A percentile compares a stretch with the other conserved stretches of the same genome.
Conservation (phyloP, 2,888 invertebrate species). For the Beris chalybata region DNA sequence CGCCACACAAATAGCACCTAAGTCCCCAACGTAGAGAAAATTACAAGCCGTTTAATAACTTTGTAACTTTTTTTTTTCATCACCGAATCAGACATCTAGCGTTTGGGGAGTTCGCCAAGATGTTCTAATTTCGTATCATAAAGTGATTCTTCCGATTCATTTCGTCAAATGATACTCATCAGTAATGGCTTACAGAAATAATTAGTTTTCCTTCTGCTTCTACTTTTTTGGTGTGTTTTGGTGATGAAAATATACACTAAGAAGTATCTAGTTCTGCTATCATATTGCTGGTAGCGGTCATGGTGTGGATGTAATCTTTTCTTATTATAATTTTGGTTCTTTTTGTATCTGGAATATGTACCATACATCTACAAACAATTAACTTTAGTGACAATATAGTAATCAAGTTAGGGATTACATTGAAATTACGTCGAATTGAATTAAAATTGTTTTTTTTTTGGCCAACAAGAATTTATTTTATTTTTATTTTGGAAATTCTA, state of each 20-base stretch:
- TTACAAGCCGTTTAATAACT: no score
- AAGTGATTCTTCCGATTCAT: slow-evolving; percentile 20
- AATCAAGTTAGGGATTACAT: neutral
- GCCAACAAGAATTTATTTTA: no score
- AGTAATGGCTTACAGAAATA: slow-evolving; percentile 20
- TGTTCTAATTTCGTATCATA: slow-evolving; percentile 16
- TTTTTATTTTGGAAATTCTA: no score
- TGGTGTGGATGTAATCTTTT: neutral
- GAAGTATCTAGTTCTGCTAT: neutral
- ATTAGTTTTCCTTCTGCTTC: slow-evolving; percentile 15
- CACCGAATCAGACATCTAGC: no score
- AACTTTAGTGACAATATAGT: slow-evolving; percentile 18
- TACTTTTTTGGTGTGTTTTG: neutral
- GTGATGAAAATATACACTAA: neutral
- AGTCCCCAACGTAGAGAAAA: no score
- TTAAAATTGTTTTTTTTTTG: neutral
- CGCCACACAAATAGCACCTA: no score
- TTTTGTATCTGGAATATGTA: no score
- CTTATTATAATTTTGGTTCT: neutral
- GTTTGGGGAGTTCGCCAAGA: neutral
- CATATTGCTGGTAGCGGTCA: neutral
- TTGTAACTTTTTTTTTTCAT: no score
- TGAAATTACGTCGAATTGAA: neutral
- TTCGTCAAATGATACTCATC: slow-evolving; percentile 18
- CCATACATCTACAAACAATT: slow-evolving; percentile 5